These are phyloP conservation scores for Eriosoma lanigerum DNA, from an alignment of 1,140 invertebrate species.

Conservation along the genomic window DNA sequence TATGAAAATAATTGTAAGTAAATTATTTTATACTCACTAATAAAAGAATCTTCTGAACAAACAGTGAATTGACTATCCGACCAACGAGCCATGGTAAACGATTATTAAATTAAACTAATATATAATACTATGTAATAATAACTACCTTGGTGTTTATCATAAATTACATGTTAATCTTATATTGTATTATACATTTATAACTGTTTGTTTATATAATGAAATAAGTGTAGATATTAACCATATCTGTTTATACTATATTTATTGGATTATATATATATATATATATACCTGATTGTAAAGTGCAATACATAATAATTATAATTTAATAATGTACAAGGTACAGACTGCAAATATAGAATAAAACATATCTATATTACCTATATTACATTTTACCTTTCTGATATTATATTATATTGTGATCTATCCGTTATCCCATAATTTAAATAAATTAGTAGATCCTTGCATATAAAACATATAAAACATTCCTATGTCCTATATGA, in stretches of 20 bases:
- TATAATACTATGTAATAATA: not conserved
- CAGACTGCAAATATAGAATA: conserved; percentile 3
- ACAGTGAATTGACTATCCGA: conserved; percentile 43
- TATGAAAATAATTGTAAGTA: not conserved
- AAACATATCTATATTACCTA: no score
- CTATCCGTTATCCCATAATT: no score
- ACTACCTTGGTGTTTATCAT: not conserved
- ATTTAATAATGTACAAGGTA: conserved; percentile 4
- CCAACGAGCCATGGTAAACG: conserved; percentile 29
- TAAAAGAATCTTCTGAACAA: conserved; percentile 44
- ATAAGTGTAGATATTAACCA: conserved; percentile 40
- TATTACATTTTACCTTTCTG: no score
- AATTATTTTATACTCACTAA: conserved; percentile 23
- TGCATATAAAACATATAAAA: no score
- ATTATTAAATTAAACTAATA: conserved; percentile 33
- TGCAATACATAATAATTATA: not conserved
- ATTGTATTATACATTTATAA: not conserved
- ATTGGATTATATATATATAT: conserved; percentile 32
- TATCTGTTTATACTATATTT: conserved; percentile 27
- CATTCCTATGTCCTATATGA: no score
- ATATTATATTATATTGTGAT: no score
- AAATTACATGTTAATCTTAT: conserved; percentile 10
- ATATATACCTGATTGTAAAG: not conserved
- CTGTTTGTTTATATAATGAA: conserved; percentile 29
- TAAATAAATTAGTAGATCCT: no score